phyloP scores from a whole-genome alignment of 1,140 invertebrate species.

The Drosophila seguyi region DNA sequence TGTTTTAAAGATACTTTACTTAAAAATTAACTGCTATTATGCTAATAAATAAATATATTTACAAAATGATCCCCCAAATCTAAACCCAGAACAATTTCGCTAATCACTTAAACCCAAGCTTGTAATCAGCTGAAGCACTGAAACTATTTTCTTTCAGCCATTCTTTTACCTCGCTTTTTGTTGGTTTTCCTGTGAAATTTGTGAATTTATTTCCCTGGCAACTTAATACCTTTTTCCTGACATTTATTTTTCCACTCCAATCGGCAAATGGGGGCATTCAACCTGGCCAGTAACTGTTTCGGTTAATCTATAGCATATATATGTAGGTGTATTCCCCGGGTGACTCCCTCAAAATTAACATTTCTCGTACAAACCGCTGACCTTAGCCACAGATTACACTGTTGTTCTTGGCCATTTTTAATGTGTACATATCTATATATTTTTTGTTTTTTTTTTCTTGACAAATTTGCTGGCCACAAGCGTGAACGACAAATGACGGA shows the following conservation, averaged over 20 bases:
- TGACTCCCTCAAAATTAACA: constrained; percentile 31
- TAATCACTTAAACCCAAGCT: background rate
- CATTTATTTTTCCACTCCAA: constrained; percentile 12
- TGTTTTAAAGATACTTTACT: too few relatives aligned
- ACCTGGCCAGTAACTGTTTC: constrained; percentile 37
- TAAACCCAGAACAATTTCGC: background rate
- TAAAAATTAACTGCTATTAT: too few relatives aligned
- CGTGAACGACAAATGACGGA: constrained; percentile 49
- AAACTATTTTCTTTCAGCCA: background rate
- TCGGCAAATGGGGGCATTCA: constrained; percentile 33
- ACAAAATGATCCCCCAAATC: background rate
- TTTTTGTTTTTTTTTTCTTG: constrained; percentile 50
- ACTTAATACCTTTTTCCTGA: constrained; percentile 16
- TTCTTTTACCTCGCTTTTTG: background rate
- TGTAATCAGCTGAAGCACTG: background rate
- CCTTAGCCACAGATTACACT: constrained; percentile 30
- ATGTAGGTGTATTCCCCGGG: background rate
- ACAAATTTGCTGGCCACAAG: constrained; percentile 68
- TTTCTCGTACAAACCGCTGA: constrained; percentile 17
- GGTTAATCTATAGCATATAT: constrained; percentile 17
- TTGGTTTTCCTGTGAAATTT: constrained; percentile 13
- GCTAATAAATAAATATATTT: background rate
- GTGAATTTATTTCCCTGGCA: constrained; percentile 12
- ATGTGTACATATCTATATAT: constrained; percentile 11
- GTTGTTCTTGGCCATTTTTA: constrained; percentile 38